Percentiles rank a stretch among this genome's conserved stretches.
Conservation (phyloP, 1,140 invertebrate species). For the Paramacrobiotus metropolitanus region DNA sequence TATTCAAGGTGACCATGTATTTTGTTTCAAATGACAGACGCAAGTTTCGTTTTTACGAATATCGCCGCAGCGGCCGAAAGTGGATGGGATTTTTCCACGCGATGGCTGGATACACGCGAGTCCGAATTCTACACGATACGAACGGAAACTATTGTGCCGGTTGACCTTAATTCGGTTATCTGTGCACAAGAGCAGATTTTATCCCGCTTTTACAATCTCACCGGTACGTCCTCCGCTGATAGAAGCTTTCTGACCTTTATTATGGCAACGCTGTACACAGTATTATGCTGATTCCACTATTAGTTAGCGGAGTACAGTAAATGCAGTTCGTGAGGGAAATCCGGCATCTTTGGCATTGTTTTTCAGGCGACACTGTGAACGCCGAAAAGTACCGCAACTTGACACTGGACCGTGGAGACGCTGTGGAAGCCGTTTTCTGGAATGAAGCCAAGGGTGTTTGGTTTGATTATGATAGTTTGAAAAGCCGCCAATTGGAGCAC, state of each 20-base stretch:
- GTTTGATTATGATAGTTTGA: slow-evolving; percentile 55
- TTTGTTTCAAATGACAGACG: slow-evolving; percentile 25
- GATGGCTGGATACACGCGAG: slow-evolving; percentile 46
- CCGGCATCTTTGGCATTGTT: too few species aligned
- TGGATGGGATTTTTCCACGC: slow-evolving; percentile 78
- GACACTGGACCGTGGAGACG: slow-evolving; percentile 35
- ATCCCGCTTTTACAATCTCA: slow-evolving; percentile 37
- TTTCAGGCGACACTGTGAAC: slow-evolving; percentile 36
- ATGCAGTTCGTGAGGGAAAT: not conserved
- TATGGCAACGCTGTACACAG: not conserved
- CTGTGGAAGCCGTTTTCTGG: slow-evolving; percentile 51
- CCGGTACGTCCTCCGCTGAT: not conserved
- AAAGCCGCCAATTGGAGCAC: slow-evolving; percentile 34
- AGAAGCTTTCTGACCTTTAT: not conserved
- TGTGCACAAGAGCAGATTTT: slow-evolving; percentile 54
- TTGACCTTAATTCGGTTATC: slow-evolving; percentile 58
- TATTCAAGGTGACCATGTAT: too few species aligned
- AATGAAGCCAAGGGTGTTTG: slow-evolving; percentile 57
- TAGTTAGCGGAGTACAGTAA: not conserved
- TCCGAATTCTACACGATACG: slow-evolving; percentile 12
- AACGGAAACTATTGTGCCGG: slow-evolving; percentile 38
- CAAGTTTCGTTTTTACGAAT: slow-evolving; percentile 48
- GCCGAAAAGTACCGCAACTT: slow-evolving; percentile 34
- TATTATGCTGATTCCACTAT: not conserved
- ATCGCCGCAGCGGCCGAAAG: slow-evolving; percentile 69